A percentile compares a stretch with the other conserved stretches of the same genome.
Conservation (phyloP, 2,888 invertebrate genomes). For the Rhagium mordax region DNA sequence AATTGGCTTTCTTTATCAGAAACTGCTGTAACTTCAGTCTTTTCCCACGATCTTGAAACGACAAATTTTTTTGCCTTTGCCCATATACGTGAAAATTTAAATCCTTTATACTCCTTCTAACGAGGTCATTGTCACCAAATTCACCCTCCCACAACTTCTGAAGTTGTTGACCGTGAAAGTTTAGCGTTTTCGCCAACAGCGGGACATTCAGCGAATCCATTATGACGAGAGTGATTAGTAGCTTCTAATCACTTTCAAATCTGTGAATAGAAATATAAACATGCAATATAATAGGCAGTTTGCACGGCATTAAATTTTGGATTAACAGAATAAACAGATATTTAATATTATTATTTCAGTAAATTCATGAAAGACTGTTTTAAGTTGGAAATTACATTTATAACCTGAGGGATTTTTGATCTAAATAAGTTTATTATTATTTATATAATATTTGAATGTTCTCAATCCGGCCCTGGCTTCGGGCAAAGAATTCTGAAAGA, state of each 20-base stretch:
- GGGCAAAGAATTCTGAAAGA: no score
- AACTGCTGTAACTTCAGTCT: conserved; percentile 89
- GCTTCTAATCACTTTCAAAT: neutral
- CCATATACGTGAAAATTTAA: conserved; percentile 84
- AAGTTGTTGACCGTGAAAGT: conserved; percentile 90
- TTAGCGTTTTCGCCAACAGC: conserved; percentile 80
- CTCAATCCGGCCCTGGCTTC: no score
- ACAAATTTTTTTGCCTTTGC: conserved; percentile 84
- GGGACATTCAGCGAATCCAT: conserved; percentile 74
- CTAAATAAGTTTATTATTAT: no score
- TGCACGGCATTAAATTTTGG: no score
- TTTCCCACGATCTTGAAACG: conserved; percentile 88
- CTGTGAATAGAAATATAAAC: neutral
- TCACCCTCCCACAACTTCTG: conserved; percentile 92
- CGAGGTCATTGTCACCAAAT: conserved; percentile 83
- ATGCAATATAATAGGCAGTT: no score
- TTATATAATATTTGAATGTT: no score
- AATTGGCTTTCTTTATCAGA: conserved; percentile 86
- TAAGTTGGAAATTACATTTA: no score
- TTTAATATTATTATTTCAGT: no score
- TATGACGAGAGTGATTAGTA: neutral
- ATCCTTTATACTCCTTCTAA: conserved; percentile 75
- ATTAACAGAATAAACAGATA: no score
- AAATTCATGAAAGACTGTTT: no score
- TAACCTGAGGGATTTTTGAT: no score